Evolutionary conservation across 2,113 vertebrate genomes (phyloP).

Genomic region (Cyrtonyx montezumae): DNA sequence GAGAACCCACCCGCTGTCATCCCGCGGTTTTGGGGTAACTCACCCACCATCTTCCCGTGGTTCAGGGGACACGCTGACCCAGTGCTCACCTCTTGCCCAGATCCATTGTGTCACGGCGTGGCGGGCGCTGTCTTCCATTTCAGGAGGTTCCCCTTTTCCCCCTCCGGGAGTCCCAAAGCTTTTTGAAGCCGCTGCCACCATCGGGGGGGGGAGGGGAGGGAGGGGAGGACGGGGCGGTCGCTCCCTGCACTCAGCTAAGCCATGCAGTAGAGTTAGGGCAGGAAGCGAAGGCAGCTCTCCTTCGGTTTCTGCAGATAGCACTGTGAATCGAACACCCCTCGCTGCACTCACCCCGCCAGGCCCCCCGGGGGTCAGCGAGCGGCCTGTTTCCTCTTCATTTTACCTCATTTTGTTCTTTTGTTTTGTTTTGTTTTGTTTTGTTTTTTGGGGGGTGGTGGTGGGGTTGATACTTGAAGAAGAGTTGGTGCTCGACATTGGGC

Average conservation of each 20-base stretch:
- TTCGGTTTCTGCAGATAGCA: slow-evolving; percentile 3
- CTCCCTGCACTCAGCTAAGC: slow-evolving; percentile 44
- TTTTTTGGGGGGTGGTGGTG: neutral
- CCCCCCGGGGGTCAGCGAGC: neutral
- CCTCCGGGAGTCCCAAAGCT: neutral
- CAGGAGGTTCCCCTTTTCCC: neutral
- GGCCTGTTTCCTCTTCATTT: slow-evolving; percentile 41
- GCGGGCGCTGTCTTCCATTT: neutral
- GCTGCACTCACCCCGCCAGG: neutral
- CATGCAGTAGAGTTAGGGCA: slow-evolving; percentile 21
- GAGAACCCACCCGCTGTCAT: no score
- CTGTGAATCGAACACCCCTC: slow-evolving; percentile 32
- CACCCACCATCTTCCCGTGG: no score
- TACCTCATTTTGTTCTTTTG: slow-evolving; percentile 52
- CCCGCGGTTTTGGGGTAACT: no score
- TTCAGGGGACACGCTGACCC: no score
- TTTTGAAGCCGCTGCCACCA: neutral
- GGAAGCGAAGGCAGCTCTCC: slow-evolving; percentile 27
- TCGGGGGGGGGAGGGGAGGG: no score
- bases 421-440: neutral
- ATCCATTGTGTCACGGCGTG: no score
- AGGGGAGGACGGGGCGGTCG: neutral
- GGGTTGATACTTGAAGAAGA: slow-evolving; percentile 69
- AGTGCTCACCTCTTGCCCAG: no score
- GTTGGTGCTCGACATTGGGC: slow-evolving; percentile 6